Conservation (phyloP, 2,113 vertebrate species). For the Delphinapterus leucas region DNA sequence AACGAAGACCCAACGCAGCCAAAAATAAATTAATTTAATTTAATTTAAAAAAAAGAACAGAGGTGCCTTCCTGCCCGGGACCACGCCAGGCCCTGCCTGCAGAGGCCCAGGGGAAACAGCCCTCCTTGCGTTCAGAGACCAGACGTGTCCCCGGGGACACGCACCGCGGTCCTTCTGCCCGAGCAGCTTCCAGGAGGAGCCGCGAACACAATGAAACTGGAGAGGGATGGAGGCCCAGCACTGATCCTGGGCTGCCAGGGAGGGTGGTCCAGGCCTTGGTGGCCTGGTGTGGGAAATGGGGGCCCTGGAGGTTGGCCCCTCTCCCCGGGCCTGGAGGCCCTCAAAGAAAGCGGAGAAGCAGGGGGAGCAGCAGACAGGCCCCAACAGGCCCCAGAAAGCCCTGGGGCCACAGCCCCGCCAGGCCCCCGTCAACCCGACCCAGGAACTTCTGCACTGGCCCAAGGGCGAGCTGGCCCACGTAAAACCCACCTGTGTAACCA, state of each 20-base stretch:
- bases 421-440: background rate
- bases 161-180: accelerated
- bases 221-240: background rate
- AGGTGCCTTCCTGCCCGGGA: background rate
- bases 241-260: background rate
- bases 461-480: background rate
- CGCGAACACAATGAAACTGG: accelerated
- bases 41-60: no score
- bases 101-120: background rate
- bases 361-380: background rate
- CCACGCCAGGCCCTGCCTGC: no score
- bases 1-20: no score
- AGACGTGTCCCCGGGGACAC: accelerated
- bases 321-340: background rate
- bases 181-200: background rate
- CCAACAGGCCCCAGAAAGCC: background rate
- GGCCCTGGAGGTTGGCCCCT: background rate
- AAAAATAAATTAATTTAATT: no score
- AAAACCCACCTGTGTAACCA: no score
- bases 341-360: background rate
- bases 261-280: background rate
- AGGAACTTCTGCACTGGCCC: background rate
- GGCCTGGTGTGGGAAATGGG: background rate
- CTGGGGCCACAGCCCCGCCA: background rate
- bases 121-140: background rate